These are phyloP conservation scores for Apis mellifera DNA, from an alignment of 1,140 invertebrate species.

Conservation along the genomic window DNA sequence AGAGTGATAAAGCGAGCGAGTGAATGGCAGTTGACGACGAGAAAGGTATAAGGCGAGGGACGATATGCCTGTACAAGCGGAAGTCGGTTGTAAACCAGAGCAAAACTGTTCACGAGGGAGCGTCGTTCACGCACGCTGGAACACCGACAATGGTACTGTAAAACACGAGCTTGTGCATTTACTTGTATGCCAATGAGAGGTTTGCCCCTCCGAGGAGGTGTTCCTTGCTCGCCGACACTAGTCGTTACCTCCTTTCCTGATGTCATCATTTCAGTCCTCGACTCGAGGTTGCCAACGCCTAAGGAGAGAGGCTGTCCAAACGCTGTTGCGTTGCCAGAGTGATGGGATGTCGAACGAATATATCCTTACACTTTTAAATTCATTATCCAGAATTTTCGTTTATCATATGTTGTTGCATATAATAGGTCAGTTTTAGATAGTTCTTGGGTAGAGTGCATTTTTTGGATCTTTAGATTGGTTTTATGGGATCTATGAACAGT, in stretches of 20 bases:
- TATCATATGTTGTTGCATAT: no score
- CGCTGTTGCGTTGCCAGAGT: no score
- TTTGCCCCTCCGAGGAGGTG: constrained; percentile 6
- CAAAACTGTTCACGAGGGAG: constrained; percentile 40
- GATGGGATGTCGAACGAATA: no score
- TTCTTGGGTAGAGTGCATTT: no score
- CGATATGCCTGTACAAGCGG: constrained; percentile 42
- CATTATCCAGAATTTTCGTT: no score
- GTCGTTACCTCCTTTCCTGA: constrained; percentile 17
- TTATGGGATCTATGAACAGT: no score
- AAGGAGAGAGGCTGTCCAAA: no score
- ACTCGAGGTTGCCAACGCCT: not conserved
- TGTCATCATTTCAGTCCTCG: constrained; percentile 15
- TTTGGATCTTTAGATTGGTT: no score
- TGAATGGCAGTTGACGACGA: constrained; percentile 23
- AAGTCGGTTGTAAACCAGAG: constrained; percentile 67
- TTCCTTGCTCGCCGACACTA: not conserved
- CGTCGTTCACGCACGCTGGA: constrained; percentile 30
- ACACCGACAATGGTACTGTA: constrained; percentile 35
- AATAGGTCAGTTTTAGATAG: no score
- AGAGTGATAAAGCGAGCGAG: not conserved
- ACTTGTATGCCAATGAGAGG: constrained; percentile 24
- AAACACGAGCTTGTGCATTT: constrained; percentile 39
- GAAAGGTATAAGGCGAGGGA: constrained; percentile 26
- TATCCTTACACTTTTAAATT: no score